Conservation (phyloP, 2,888 invertebrate species). For the Corythucha ciliata region DNA sequence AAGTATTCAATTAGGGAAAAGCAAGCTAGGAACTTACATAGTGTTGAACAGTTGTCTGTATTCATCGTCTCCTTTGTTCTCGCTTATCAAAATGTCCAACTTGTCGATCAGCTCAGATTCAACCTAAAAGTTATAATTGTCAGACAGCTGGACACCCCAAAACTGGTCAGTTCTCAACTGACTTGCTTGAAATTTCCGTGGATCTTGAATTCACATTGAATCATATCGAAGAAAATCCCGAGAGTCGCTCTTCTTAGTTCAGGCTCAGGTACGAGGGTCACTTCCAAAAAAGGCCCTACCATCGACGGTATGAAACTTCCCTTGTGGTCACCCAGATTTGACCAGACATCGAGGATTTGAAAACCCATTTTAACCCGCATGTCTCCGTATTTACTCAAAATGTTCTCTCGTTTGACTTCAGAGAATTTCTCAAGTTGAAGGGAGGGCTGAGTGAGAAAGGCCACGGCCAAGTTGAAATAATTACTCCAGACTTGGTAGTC, state of each 20-base stretch:
- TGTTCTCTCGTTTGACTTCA: constrained; percentile 67
- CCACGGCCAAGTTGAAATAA: constrained; percentile 70
- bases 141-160: background rate
- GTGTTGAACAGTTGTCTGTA: constrained; percentile 88
- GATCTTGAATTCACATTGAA: constrained; percentile 79
- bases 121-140: constrained; percentile 49
- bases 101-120: constrained; percentile 92
- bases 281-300: constrained; percentile 88
- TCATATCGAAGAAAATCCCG: constrained; percentile 89
- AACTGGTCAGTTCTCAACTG: constrained; percentile 1
- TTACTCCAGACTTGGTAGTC: constrained; percentile 68
- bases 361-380: constrained; percentile 89
- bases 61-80: constrained; percentile 89
- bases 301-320: constrained; percentile 83
- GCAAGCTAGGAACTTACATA: constrained; percentile 63
- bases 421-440: constrained; percentile 72
- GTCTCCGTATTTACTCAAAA: constrained; percentile 70
- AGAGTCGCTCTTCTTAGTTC: constrained; percentile 79
- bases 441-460: constrained; percentile 69
- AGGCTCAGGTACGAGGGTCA: constrained; percentile 79
- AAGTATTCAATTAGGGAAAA: constrained; percentile 19
- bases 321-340: constrained; percentile 77
- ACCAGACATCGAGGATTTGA: constrained; percentile 87
- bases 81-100: constrained; percentile 81
- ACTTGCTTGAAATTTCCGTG: constrained; percentile 75